Evolutionary conservation across 2,797 vertebrate genomes (phyloP).

Genomic region (Fistularia commersonii): DNA sequence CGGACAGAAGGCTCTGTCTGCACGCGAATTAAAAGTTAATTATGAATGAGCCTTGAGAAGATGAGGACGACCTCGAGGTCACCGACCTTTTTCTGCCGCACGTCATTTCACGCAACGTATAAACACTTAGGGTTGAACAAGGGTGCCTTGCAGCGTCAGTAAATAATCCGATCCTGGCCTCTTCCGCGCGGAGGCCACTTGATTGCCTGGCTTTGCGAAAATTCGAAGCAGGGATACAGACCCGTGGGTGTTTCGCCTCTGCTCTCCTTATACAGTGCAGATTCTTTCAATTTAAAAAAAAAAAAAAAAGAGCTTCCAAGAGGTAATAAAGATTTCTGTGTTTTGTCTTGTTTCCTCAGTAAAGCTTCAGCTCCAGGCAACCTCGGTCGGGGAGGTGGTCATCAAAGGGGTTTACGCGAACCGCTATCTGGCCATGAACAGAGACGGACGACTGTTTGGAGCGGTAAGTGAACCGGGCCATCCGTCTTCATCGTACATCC

Average conservation of each 20-base stretch:
- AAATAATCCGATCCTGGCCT: too few species aligned
- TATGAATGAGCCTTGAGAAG: too few species aligned
- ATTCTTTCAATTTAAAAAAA: background rate
- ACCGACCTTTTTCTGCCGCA: too few species aligned
- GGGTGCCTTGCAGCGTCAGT: too few species aligned
- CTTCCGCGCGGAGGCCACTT: too few species aligned
- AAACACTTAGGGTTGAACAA: too few species aligned
- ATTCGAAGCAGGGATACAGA: too few species aligned
- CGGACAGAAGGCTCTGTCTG: too few species aligned
- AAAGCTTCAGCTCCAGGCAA: constrained; percentile 94
- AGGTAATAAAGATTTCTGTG: constrained; percentile 2
- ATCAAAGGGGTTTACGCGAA: constrained; percentile 93
- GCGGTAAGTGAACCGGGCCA: constrained; percentile 76
- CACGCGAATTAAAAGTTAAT: too few species aligned
- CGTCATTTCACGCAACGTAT: too few species aligned
- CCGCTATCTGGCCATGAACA: constrained; percentile 95
- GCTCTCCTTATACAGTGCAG: background rate
- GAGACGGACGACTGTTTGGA: constrained; percentile 89
- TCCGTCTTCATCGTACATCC: background rate
- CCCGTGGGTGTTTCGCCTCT: background rate
- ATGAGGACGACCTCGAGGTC: too few species aligned
- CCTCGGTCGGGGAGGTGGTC: constrained; percentile 90
- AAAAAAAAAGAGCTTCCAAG: background rate
- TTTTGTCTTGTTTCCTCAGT: constrained; percentile 66
- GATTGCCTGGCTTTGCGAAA: too few species aligned